Evolutionary conservation across 2,888 invertebrate species (phyloP).

Genomic region (Cyclophora albipunctata): DNA sequence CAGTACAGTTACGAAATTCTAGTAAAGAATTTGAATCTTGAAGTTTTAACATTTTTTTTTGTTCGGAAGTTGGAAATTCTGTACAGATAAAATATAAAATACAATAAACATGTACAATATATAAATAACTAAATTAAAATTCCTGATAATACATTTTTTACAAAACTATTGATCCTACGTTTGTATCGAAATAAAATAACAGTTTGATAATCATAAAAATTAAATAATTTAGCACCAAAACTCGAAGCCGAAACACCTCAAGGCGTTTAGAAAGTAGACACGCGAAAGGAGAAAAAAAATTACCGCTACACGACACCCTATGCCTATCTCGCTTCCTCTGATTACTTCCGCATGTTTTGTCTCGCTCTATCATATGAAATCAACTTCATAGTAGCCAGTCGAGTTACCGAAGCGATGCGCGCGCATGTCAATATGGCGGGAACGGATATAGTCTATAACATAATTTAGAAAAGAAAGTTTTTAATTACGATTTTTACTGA

Average conservation of each 20-base stretch:
- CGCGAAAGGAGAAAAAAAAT: constrained; percentile 69
- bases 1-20: background rate
- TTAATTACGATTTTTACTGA: background rate
- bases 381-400: constrained; percentile 52
- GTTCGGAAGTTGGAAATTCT: too few relatives aligned
- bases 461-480: constrained; percentile 22
- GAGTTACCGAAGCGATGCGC: constrained; percentile 37
- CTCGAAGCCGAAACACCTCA: constrained; percentile 44
- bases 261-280: constrained; percentile 68
- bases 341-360: constrained; percentile 23
- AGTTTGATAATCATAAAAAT: too few relatives aligned
- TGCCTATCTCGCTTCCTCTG: constrained; percentile 39
- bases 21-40: too few relatives aligned
- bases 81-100: too few relatives aligned
- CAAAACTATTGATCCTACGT: too few relatives aligned
- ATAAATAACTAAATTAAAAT: too few relatives aligned
- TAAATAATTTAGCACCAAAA: constrained; percentile 29
- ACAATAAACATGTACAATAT: too few relatives aligned
- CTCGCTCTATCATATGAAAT: constrained; percentile 43
- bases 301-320: constrained; percentile 66
- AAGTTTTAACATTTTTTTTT: too few relatives aligned
- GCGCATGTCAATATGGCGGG: constrained; percentile 43
- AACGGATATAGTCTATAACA: constrained; percentile 24
- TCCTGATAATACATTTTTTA: too few relatives aligned
- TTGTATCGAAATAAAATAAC: too few relatives aligned